phyloP scores from a whole-genome alignment of 2,797 vertebrate genomes.

The Pangasius djambal region DNA sequence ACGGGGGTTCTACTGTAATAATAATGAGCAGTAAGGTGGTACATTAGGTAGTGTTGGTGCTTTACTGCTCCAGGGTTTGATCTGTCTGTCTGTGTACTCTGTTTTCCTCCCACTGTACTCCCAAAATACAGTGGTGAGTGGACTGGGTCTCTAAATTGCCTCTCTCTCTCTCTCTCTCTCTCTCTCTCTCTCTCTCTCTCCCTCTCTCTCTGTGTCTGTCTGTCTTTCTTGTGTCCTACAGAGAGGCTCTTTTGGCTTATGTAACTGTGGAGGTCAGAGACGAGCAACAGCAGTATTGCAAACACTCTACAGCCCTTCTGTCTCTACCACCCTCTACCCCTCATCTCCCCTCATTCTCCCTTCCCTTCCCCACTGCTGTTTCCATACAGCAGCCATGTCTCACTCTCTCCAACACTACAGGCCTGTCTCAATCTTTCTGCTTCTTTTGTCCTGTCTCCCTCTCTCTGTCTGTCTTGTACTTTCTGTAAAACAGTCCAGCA shows the following conservation, averaged over 20 bases:
- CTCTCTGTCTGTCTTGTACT: neutral
- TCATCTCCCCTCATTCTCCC: conserved; percentile 6
- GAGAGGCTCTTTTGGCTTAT: conserved; percentile 25
- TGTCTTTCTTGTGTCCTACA: neutral
- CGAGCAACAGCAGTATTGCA: neutral
- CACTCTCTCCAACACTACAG: neutral
- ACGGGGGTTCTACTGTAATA: too few relatives aligned
- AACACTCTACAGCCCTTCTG: conserved; percentile 1
- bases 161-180: neutral
- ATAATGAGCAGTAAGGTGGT: too few relatives aligned
- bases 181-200: neutral
- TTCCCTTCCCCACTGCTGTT: neutral
- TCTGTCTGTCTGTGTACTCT: neutral
- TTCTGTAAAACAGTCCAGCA: neutral
- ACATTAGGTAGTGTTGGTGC: neutral
- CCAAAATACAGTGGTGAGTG: neutral
- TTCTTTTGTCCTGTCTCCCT: too few relatives aligned
- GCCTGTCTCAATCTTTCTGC: neutral
- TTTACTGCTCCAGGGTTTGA: neutral
- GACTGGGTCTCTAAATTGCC: neutral
- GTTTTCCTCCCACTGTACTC: neutral
- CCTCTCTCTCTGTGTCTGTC: neutral
- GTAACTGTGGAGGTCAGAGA: conserved; percentile 21
- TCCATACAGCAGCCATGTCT: neutral
- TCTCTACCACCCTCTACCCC: neutral